Percentiles rank a stretch among this genome's conserved stretches.
Conservation (phyloP, 2,113 vertebrate genomes). For the Puffinus mauretanicus region DNA sequence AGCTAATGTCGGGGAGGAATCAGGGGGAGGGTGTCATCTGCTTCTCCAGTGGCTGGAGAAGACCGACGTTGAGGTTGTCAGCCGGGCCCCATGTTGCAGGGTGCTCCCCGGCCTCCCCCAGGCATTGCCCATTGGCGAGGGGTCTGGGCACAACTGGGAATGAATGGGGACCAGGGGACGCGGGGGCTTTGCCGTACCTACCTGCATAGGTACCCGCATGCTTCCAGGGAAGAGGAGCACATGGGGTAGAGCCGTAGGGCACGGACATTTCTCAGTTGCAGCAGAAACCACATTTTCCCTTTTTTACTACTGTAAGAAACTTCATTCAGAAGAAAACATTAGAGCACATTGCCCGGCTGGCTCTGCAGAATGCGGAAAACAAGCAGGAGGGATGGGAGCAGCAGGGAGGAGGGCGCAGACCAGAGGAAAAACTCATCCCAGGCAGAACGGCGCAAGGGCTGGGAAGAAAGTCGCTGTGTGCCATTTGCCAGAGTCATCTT, state of each 20-base stretch:
- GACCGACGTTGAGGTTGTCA: neutral
- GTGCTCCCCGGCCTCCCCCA: neutral
- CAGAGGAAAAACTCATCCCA: neutral
- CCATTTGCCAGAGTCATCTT: neutral
- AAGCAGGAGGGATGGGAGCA: neutral
- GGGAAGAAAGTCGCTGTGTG: neutral
- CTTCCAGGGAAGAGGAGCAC: neutral
- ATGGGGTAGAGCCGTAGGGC: neutral
- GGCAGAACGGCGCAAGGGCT: neutral
- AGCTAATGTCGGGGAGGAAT: neutral
- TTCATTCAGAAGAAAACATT: neutral
- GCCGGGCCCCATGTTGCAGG: neutral
- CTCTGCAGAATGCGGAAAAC: neutral
- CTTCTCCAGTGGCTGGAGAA: neutral
- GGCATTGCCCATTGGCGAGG: neutral
- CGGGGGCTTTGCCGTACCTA: neutral
- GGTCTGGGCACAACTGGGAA: neutral
- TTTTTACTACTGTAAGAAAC: neutral
- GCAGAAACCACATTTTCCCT: neutral
- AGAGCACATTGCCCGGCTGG: rapidly evolving
- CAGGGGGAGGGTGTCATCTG: neutral
- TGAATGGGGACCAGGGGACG: neutral
- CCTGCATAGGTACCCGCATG: neutral
- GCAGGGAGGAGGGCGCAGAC: neutral
- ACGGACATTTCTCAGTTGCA: neutral